These are phyloP conservation scores for Panurus biarmicus DNA, from an alignment of 2,113 vertebrate genomes.

Conservation along the genomic window DNA sequence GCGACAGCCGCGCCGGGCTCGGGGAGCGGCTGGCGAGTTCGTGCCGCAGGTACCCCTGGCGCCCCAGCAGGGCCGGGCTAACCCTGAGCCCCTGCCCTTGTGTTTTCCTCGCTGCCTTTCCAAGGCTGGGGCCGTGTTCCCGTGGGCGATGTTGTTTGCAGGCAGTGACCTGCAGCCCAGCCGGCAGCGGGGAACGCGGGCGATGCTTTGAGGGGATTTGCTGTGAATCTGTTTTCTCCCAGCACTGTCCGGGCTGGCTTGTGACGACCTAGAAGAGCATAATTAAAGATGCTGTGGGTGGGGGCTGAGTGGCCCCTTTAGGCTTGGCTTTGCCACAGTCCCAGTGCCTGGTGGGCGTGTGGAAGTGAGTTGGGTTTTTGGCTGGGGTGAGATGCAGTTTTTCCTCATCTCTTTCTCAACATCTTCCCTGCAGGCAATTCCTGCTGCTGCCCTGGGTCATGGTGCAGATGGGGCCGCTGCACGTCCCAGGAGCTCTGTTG, in stretches of 20 bases:
- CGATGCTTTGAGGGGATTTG: not conserved
- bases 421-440: not conserved
- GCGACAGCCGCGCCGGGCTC: constrained; percentile 56
- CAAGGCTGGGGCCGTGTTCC: not conserved
- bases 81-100: constrained; percentile 24
- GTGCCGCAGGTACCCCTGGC: constrained; percentile 58
- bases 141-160: not conserved
- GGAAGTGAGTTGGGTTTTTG: not conserved
- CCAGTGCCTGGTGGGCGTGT: not conserved
- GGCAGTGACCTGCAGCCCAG: not conserved
- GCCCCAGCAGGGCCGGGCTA: constrained; percentile 57
- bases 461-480: not conserved
- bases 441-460: not conserved
- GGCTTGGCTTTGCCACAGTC: not conserved
- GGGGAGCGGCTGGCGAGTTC: constrained; percentile 63
- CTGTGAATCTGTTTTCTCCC: not conserved
- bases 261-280: not conserved
- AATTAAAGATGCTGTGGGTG: not conserved
- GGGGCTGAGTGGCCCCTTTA: not conserved
- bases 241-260: not conserved
- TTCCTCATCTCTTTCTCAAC: not conserved
- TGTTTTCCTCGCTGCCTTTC: constrained; percentile 44
- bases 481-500: not conserved
- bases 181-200: not conserved
- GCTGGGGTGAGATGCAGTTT: not conserved